These are phyloP conservation scores for Crossocerus cetratus DNA, from an alignment of 2,888 invertebrate species.

Conservation along the genomic window DNA sequence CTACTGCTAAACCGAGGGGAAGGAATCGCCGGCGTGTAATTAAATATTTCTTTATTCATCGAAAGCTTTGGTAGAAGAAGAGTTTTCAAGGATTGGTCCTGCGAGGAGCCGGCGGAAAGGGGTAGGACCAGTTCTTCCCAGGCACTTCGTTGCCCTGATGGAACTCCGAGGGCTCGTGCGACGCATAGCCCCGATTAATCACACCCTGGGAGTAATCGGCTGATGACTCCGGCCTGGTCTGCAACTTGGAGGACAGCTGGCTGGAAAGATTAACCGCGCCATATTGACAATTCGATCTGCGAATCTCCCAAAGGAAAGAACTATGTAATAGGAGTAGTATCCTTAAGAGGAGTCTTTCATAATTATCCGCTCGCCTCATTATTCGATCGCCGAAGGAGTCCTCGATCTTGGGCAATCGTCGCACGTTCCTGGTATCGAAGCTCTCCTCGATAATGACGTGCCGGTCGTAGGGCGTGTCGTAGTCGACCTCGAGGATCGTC, in stretches of 20 bases:
- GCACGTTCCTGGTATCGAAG: constrained; percentile 80
- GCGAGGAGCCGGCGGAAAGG: constrained; percentile 70
- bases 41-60: constrained; percentile 1
- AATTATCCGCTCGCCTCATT: constrained; percentile 69
- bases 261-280: no score
- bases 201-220: constrained; percentile 70
- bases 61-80: not conserved
- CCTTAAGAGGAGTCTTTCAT: no score
- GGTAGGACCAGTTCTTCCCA: constrained; percentile 72
- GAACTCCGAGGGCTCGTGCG: constrained; percentile 66
- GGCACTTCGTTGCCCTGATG: constrained; percentile 64
- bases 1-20: no score
- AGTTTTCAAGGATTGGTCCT: constrained; percentile 55
- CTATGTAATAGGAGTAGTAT: no score
- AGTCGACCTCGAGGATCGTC: constrained; percentile 93
- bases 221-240: constrained; percentile 48
- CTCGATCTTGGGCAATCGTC: constrained; percentile 69
- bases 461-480: constrained; percentile 95
- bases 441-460: constrained; percentile 95
- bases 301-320: no score
- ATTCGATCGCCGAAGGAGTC: constrained; percentile 71
- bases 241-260: constrained; percentile 70
- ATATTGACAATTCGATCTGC: no score
- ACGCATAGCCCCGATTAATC: constrained; percentile 69
- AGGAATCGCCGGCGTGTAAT: no score